These are phyloP conservation scores for Echinarachnius parma DNA, from an alignment of 53 echinoderm and acorn worm species.

Conservation along the genomic window DNA sequence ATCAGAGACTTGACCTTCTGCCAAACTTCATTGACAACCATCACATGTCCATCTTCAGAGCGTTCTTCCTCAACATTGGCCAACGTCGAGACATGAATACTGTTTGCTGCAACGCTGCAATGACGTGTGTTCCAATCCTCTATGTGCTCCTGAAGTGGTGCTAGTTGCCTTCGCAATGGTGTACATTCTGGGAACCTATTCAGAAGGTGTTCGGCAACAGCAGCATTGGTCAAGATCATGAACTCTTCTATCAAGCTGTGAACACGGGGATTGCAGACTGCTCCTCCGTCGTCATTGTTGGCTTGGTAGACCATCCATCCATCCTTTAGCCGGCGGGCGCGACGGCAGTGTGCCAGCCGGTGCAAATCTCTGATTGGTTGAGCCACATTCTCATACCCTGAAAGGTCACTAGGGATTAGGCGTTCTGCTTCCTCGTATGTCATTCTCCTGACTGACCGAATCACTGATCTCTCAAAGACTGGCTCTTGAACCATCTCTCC, in stretches of 20 bases:
- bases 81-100: constrained; percentile 36
- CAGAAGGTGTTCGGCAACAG: constrained; percentile 59
- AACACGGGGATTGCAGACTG: constrained; percentile 57
- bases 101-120: constrained; percentile 46
- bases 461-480: constrained; percentile 56
- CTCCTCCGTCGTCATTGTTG: constrained; percentile 59
- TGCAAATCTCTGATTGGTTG: constrained; percentile 9
- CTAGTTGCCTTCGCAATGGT: constrained; percentile 65
- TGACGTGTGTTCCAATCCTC: constrained; percentile 52
- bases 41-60: background rate
- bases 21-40: constrained; percentile 8
- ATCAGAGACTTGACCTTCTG: background rate
- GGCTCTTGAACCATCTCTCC: constrained; percentile 46
- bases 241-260: constrained; percentile 73
- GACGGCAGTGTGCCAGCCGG: constrained; percentile 51
- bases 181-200: constrained; percentile 49
- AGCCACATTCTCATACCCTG: no score
- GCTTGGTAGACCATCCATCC: constrained; percentile 49
- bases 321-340: constrained; percentile 53
- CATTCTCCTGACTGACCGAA: constrained; percentile 59
- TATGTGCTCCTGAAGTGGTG: constrained; percentile 51
- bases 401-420: no score
- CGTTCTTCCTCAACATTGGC: constrained; percentile 5
- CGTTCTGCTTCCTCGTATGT: constrained; percentile 73
- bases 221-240: constrained; percentile 64